Conservation (phyloP, 1,140 invertebrate genomes). For the Atopsyche davidsoni region DNA sequence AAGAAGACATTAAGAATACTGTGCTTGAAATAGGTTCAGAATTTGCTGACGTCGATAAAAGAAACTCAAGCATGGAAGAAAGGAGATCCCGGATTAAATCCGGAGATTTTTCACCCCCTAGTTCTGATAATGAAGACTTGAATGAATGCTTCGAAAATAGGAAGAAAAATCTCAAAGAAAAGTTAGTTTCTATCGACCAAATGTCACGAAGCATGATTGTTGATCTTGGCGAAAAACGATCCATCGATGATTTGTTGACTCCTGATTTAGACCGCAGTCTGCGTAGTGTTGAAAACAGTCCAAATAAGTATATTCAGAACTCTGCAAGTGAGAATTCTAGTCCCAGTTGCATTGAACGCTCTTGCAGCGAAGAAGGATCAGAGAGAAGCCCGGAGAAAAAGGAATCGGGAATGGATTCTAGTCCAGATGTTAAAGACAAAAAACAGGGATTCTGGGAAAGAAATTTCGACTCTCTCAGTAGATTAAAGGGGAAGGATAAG, state of each 20-base stretch:
- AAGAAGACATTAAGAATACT: constrained; percentile 54
- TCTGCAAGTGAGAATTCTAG: constrained; percentile 9
- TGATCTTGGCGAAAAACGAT: constrained; percentile 39
- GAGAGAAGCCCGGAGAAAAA: constrained; percentile 8
- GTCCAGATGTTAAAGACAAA: constrained; percentile 35
- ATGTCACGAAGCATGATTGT: constrained; percentile 54
- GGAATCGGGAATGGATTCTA: constrained; percentile 33
- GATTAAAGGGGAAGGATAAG: constrained; percentile 42
- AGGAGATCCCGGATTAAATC: constrained; percentile 41
- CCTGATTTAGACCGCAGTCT: constrained; percentile 10
- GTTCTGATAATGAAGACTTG: constrained; percentile 44
- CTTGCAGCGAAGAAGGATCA: constrained; percentile 5
- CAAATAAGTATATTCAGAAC: constrained; percentile 13
- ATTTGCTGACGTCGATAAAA: constrained; percentile 33
- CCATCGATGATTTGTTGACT: constrained; percentile 33
- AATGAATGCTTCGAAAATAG: constrained; percentile 39
- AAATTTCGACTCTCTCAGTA: constrained; percentile 44
- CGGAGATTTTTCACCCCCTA: constrained; percentile 46
- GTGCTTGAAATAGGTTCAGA: constrained; percentile 42
- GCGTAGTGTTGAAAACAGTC: constrained; percentile 8
- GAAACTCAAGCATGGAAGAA: constrained; percentile 42
- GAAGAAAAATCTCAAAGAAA: constrained; percentile 41
- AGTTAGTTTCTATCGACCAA: constrained; percentile 48
- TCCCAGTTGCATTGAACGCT: constrained; percentile 20
- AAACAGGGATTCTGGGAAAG: constrained; percentile 51